Percentiles rank a stretch among this genome's conserved stretches.
Conservation (phyloP, 2,113 vertebrate species). For the Acinonyx jubatus region DNA sequence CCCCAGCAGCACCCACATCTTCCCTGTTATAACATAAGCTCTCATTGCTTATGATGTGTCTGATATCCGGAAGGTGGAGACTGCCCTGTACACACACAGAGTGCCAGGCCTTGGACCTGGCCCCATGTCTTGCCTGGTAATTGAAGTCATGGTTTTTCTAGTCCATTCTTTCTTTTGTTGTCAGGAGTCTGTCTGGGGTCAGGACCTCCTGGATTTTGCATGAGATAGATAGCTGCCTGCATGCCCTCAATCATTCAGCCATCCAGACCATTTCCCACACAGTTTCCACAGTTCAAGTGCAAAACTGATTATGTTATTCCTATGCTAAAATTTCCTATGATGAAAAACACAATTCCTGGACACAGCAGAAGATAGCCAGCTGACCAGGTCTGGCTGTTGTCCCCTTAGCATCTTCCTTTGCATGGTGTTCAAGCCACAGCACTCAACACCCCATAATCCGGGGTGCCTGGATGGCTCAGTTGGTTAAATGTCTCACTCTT, state of each 20-base stretch:
- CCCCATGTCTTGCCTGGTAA: background rate
- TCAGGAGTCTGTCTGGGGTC: background rate
- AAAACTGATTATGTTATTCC: background rate
- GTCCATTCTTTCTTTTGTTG: background rate
- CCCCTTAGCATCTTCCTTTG: background rate
- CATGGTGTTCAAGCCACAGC: too few relatives aligned
- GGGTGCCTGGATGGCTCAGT: too few relatives aligned
- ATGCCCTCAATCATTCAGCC: background rate
- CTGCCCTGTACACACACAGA: background rate
- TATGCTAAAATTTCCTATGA: background rate
- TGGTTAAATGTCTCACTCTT: too few relatives aligned
- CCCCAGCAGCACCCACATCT: background rate
- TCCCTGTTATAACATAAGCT: background rate
- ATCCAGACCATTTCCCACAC: background rate
- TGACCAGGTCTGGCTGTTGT: background rate
- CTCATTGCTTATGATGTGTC: background rate
- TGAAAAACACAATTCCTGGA: background rate
- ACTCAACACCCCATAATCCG: accelerated
- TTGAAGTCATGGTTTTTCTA: background rate
- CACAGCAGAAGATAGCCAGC: background rate
- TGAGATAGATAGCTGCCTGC: background rate
- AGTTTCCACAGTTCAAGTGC: background rate
- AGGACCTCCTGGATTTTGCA: background rate
- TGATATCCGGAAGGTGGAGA: background rate
- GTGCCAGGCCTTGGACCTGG: accelerated